Evolutionary conservation across 1,140 invertebrate species (phyloP).

Genomic region (Temnothorax curvispinosus): DNA sequence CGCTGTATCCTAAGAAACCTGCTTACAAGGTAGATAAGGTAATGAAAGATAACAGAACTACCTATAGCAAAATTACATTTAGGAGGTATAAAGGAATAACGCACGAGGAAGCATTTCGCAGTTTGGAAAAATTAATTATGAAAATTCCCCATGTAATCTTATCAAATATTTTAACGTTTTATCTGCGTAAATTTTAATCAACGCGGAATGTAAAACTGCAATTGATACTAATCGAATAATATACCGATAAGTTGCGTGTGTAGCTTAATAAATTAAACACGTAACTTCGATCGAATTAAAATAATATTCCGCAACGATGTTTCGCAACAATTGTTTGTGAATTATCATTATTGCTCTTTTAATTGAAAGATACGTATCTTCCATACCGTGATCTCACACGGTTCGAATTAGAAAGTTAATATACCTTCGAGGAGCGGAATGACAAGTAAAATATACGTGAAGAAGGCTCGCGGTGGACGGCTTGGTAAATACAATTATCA

Average conservation of each 20-base stretch:
- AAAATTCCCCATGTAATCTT: not conserved
- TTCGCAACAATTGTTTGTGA: not conserved
- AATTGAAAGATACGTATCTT: not conserved
- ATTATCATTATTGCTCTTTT: not conserved
- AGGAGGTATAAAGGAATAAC: not conserved
- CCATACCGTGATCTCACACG: not conserved
- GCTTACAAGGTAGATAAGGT: constrained; percentile 10
- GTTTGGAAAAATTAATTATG: not conserved
- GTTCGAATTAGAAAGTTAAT: not conserved
- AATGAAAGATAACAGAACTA: constrained; percentile 21
- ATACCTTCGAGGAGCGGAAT: not conserved
- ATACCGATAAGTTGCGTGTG: not conserved
- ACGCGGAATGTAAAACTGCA: not conserved
- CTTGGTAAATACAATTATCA: constrained; percentile 34
- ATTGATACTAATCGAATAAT: not conserved
- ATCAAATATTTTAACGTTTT: not conserved
- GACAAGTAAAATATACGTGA: not conserved
- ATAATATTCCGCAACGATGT: not conserved
- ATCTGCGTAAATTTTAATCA: not conserved
- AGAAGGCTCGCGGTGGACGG: not conserved
- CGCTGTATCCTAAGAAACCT: not conserved
- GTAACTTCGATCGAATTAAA: not conserved
- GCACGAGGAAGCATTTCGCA: not conserved
- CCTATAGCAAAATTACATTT: constrained; percentile 2
- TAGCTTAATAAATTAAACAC: constrained; percentile 10